A percentile compares a stretch with the other conserved stretches of the same genome.
Conservation (phyloP, 2,888 invertebrate genomes). For the Ectemnius lituratus region DNA sequence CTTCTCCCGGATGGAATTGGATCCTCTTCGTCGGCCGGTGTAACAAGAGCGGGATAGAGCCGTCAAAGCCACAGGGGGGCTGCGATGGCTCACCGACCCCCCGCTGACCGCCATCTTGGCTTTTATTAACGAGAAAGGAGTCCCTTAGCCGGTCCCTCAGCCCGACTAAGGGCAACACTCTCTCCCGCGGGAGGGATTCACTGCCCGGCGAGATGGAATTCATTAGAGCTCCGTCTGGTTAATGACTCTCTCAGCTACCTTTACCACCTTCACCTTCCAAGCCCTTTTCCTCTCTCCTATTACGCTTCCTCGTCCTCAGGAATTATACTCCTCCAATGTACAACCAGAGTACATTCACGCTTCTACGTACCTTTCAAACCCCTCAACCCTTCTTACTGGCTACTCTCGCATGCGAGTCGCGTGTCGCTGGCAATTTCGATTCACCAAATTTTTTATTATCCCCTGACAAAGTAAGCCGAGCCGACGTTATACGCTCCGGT, state of each 20-base stretch:
- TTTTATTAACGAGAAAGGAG: constrained; percentile 77
- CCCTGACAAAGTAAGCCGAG: not conserved
- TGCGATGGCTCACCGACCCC: constrained; percentile 73
- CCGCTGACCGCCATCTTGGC: constrained; percentile 76
- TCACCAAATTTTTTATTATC: not conserved
- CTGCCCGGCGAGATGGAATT: constrained; percentile 66
- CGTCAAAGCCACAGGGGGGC: constrained; percentile 77
- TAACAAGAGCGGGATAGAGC: constrained; percentile 77
- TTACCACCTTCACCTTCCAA: constrained; percentile 51
- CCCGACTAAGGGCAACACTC: constrained; percentile 55
- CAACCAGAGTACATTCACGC: too few species aligned
- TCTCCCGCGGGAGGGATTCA: constrained; percentile 43
- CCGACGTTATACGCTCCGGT: not conserved
- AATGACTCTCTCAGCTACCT: constrained; percentile 69
- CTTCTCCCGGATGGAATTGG: constrained; percentile 38
- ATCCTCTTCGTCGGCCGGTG: constrained; percentile 50
- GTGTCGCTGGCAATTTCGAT: not conserved
- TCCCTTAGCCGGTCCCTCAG: constrained; percentile 58
- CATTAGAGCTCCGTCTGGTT: constrained; percentile 69
- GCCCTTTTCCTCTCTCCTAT: not conserved
- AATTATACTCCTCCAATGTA: too few species aligned
- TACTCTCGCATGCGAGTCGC: not conserved
- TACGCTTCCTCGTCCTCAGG: not conserved
- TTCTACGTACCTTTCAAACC: not conserved
- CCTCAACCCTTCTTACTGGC: not conserved